These are phyloP conservation scores for Sebastes itinus DNA, from an alignment of 2,797 vertebrate species.

Conservation along the genomic window DNA sequence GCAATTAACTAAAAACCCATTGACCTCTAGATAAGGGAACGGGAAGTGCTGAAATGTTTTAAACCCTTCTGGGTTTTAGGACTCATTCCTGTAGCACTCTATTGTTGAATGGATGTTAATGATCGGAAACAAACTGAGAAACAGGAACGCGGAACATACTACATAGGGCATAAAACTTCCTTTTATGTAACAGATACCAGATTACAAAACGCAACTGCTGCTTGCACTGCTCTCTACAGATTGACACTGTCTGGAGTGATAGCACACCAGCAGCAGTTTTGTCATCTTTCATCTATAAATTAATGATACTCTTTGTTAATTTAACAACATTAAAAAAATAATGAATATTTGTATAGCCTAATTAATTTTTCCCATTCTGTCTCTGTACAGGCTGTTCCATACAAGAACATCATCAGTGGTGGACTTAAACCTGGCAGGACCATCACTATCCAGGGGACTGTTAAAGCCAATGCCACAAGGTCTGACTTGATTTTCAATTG, in stretches of 20 bases:
- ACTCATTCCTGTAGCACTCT: no score
- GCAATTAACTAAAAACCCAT: no score
- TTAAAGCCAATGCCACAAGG: slow-evolving; percentile 63
- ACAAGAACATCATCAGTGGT: slow-evolving; percentile 66
- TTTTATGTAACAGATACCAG: neutral
- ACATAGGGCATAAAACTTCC: neutral
- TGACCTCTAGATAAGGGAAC: no score
- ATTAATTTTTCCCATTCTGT: neutral
- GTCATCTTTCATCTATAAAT: neutral
- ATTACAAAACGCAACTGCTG: neutral
- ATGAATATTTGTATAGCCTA: neutral
- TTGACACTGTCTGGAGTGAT: neutral
- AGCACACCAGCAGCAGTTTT: neutral
- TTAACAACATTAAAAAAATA: neutral
- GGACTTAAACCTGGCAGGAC: slow-evolving; percentile 70
- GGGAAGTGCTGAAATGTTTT: no score
- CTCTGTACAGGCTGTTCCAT: slow-evolving; percentile 72
- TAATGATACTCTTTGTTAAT: neutral
- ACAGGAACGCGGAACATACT: neutral
- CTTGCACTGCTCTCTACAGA: neutral
- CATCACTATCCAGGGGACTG: slow-evolving; percentile 75
- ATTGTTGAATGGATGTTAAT: neutral
- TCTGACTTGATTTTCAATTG: slow-evolving; percentile 23
- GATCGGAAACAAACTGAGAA: neutral
- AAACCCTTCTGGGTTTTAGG: no score